Conservation (phyloP, 2,113 vertebrate species). For the Scytalopus superciliaris region DNA sequence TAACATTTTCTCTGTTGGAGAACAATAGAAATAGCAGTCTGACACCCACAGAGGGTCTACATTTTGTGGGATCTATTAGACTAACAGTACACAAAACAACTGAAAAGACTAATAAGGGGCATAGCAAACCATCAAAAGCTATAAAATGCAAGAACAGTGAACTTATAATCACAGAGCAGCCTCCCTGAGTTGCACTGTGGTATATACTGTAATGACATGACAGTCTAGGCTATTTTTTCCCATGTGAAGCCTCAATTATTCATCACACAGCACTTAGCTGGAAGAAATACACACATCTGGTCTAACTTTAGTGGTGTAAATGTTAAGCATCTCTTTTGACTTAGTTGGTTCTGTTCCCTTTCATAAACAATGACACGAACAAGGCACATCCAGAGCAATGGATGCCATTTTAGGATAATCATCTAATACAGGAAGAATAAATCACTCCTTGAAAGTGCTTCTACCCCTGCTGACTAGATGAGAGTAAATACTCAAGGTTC, state of each 20-base stretch:
- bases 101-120: neutral
- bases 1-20: neutral
- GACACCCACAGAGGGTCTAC: neutral
- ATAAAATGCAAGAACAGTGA: neutral
- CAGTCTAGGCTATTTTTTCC: neutral
- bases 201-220: neutral
- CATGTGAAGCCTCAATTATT: neutral
- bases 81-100: neutral
- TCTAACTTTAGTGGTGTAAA: neutral
- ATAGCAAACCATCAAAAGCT: neutral
- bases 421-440: neutral
- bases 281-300: neutral
- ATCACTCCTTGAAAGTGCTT: neutral
- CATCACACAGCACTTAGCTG: neutral
- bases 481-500: neutral
- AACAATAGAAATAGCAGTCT: slow-evolving; percentile 6
- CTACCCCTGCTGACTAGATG: neutral
- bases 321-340: neutral
- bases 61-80: neutral
- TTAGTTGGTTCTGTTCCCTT: neutral
- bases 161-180: neutral
- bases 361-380: neutral
- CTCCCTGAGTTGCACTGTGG: neutral
- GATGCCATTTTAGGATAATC: slow-evolving; percentile 29
- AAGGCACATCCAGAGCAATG: neutral